Conservation (phyloP, 2,888 invertebrate genomes). For the Drepanosiphum platanoidis region DNA sequence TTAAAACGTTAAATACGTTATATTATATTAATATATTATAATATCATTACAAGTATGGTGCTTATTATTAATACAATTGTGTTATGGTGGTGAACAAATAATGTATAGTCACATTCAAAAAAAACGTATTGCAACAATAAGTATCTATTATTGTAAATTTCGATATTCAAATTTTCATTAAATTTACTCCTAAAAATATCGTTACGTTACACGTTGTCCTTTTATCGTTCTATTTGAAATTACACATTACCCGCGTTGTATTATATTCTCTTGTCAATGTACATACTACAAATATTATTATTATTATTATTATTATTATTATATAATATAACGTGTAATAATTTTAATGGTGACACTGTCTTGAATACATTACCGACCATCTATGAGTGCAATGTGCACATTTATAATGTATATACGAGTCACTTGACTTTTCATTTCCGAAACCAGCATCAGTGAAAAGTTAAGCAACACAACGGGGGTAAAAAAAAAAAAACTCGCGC, state of each 20-base stretch:
- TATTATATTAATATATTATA: too few species aligned
- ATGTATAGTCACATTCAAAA: too few species aligned
- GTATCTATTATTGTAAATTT: too few species aligned
- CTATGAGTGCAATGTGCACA: constrained; percentile 3
- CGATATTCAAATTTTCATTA: too few species aligned
- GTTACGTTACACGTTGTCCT: too few species aligned
- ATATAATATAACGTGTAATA: not conserved
- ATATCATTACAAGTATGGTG: too few species aligned
- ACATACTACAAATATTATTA: not conserved
- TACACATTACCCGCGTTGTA: not conserved
- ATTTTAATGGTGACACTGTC: constrained; percentile 43
- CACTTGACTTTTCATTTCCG: constrained; percentile 58
- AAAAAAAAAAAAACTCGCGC: constrained; percentile 24
- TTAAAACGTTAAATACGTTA: too few species aligned
- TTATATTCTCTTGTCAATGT: not conserved
- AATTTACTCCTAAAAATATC: too few species aligned
- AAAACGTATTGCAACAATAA: too few species aligned
- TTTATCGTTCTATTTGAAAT: not conserved
- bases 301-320: too few species aligned
- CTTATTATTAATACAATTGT: too few species aligned
- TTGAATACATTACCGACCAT: constrained; percentile 36
- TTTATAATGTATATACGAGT: constrained; percentile 9
- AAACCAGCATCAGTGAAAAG: constrained; percentile 46
- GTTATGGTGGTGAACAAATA: too few species aligned
- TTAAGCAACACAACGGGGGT: constrained; percentile 42